Conservation (phyloP, 2,888 invertebrate species). For the Aporophyla nigra region DNA sequence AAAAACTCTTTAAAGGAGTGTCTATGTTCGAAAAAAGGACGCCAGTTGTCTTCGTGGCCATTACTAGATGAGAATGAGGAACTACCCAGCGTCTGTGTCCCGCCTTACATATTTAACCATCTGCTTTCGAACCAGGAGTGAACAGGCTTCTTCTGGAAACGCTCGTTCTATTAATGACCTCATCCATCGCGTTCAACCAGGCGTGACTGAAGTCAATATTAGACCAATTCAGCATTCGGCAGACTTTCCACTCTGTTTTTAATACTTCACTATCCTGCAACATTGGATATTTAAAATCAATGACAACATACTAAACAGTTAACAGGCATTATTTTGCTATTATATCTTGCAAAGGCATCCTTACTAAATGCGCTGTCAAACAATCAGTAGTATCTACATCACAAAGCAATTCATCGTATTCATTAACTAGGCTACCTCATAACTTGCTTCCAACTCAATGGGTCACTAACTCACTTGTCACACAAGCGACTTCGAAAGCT, state of each 20-base stretch:
- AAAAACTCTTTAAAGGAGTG: neutral
- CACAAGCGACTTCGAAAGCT: conserved; percentile 30
- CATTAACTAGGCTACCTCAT: conserved; percentile 16
- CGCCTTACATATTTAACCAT: too few relatives aligned
- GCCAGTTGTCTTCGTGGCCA: too few relatives aligned
- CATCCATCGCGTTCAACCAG: too few relatives aligned
- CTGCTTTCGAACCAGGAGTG: too few relatives aligned
- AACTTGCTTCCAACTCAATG: conserved; percentile 13
- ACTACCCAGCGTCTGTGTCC: too few relatives aligned
- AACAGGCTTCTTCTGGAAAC: too few relatives aligned
- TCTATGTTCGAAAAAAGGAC: neutral
- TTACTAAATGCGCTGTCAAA: neutral
- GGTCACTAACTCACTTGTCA: conserved; percentile 20
- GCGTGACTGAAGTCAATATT: too few relatives aligned
- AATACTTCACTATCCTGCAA: neutral
- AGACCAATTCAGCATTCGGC: too few relatives aligned
- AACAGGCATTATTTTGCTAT: neutral
- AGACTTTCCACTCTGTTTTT: too few relatives aligned
- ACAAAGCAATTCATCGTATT: conserved; percentile 2
- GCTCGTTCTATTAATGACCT: too few relatives aligned
- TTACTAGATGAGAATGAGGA: too few relatives aligned
- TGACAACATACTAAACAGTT: neutral
- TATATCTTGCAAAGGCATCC: neutral
- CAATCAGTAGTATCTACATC: neutral
- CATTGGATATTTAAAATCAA: neutral